Evolutionary conservation across 2,888 invertebrate genomes (phyloP).

Genomic region (Drosophila demipolita): DNA sequence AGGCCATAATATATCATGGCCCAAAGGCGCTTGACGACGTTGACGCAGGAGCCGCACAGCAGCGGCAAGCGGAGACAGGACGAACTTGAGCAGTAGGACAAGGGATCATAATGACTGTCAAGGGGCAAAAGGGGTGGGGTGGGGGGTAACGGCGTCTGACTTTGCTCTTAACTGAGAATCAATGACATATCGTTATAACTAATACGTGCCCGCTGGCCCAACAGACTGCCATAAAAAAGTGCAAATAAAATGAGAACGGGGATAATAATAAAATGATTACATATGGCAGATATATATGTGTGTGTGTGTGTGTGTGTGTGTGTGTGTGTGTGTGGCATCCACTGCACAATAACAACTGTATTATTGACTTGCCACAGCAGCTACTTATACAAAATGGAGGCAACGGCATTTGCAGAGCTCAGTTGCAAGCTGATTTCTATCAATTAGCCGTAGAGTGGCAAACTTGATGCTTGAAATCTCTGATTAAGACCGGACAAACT

Average conservation of each 20-base stretch:
- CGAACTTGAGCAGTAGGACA: slow-evolving; percentile 22
- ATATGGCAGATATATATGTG: slow-evolving; percentile 12
- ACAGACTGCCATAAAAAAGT: slow-evolving; percentile 57
- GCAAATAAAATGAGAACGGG: slow-evolving; percentile 56
- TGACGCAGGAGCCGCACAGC: slow-evolving; percentile 12
- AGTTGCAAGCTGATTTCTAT: neutral
- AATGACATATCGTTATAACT: slow-evolving; percentile 78
- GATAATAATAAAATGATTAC: slow-evolving; percentile 59
- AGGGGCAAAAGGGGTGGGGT: slow-evolving; percentile 35
- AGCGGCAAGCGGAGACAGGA: slow-evolving; percentile 19
- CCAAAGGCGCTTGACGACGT: slow-evolving; percentile 72
- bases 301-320: no score
- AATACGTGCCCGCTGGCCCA: slow-evolving; percentile 71
- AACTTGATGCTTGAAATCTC: slow-evolving; percentile 16
- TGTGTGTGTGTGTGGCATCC: neutral
- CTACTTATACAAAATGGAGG: neutral
- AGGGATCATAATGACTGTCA: slow-evolving; percentile 63
- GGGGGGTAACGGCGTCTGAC: neutral
- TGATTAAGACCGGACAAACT: slow-evolving; percentile 45
- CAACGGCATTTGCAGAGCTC: no score
- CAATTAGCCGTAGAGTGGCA: neutral
- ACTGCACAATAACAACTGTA: slow-evolving; percentile 36
- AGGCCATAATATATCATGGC: slow-evolving; percentile 78
- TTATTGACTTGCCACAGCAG: slow-evolving; percentile 29
- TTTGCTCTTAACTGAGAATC: slow-evolving; percentile 70